Conservation (phyloP, 2,888 invertebrate species). For the Drosophila nigricruria region DNA sequence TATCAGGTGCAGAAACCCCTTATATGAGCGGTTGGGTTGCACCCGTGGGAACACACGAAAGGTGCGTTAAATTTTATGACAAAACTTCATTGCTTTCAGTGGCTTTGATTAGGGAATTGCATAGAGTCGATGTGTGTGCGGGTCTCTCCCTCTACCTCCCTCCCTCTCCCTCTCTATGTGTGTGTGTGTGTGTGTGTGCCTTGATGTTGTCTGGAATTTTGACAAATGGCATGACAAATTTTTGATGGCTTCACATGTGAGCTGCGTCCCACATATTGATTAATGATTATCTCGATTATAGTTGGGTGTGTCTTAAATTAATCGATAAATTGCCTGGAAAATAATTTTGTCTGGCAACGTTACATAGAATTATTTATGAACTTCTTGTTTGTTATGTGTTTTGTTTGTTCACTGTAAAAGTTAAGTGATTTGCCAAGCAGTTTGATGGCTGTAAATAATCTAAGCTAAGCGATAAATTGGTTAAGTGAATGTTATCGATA, state of each 20-base stretch:
- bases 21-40: constrained; percentile 6
- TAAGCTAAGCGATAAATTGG: not conserved
- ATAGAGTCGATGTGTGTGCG: constrained; percentile 24
- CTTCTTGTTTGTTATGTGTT: not conserved
- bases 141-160: not conserved
- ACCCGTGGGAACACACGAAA: constrained; percentile 55
- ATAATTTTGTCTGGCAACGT: not conserved
- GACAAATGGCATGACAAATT: constrained; percentile 54
- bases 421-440: not conserved
- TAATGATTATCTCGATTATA: constrained; percentile 38
- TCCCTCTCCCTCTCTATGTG: not conserved
- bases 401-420: not conserved
- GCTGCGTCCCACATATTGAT: constrained; percentile 38
- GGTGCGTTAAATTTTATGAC: constrained; percentile 71
- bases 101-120: constrained; percentile 64
- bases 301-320: constrained; percentile 4
- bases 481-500: not conserved
- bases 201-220: constrained; percentile 52
- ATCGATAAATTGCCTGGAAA: constrained; percentile 31
- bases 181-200: not conserved
- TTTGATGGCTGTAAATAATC: not conserved
- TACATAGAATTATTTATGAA: not conserved
- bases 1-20: constrained; percentile 63
- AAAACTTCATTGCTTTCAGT: constrained; percentile 65
- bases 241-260: constrained; percentile 29